Evolutionary conservation across 1,140 invertebrate species (phyloP), one percentile per base, ranked within the genome.

Genomic region (Drosophila kikkawai): DNA sequence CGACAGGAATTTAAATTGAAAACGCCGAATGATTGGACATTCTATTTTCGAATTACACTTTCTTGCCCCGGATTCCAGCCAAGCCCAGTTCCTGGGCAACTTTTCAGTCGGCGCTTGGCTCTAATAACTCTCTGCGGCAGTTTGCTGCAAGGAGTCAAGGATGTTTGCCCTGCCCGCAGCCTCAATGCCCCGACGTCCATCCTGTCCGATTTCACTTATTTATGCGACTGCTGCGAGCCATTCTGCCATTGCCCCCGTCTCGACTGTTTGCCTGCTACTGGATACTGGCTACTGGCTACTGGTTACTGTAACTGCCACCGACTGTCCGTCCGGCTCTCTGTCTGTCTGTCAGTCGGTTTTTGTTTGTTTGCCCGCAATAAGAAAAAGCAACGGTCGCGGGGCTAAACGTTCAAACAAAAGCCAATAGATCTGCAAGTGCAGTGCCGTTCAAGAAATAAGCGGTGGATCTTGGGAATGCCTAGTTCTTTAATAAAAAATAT

Each of bases 171-270:
- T 47, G 61, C 61, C 13, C 44, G 42, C 66, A 75, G 64, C 79
- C 61, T 56, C 59, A 45, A 57, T 60, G 69, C 47, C 65, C 44
- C 26, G 26, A 65, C 44, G 48, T 45, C 32, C 65, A 48, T 68
- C 44, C 59, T 68, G 64, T 73, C 45, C 53, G 39, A 63, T 71
- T 61, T 63, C 48, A 70, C 50, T 86, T 86, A 86, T 86, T 88
- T 86, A 86, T 87, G 84, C 56, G 75, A 55, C 41, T 73, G 66
- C 57, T 57, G 50, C 51, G 66, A 36, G 59, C 45, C 29, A 34
- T 29, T 48, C 57, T 51, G 37, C 45, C 65, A 47, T 41, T 64
- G 44, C 45, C 36, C 36, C 36, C 45, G 13, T 51, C 61, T 39
- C 65, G 41, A 80, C 71, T 64, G 58, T 71, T 69, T 61, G 66